Evolutionary conservation across 2,888 invertebrate species (phyloP).

Genomic region (Patella pellucida): DNA sequence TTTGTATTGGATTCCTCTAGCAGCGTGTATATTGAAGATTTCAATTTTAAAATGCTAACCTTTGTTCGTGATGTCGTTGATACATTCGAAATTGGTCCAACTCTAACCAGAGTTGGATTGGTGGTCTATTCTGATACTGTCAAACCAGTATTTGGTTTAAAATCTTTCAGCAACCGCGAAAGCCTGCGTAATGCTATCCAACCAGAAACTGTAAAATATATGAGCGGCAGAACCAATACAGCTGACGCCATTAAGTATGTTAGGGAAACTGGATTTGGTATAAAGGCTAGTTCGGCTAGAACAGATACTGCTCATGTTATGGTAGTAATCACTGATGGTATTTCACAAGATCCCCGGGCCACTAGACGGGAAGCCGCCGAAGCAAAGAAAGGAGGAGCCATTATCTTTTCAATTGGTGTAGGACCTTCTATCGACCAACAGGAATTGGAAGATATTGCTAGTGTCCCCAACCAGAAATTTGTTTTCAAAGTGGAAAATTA

Average conservation of each 20-base stretch:
- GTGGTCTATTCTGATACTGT: constrained; percentile 43
- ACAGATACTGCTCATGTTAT: constrained; percentile 51
- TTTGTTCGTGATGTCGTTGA: constrained; percentile 48
- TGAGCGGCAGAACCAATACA: constrained; percentile 47
- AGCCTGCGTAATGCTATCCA: constrained; percentile 21
- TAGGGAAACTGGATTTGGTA: constrained; percentile 41
- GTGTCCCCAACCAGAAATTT: constrained; percentile 46
- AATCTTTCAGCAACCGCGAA: neutral
- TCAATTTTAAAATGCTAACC: constrained; percentile 43
- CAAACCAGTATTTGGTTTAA: constrained; percentile 24
- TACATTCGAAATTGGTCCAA: constrained; percentile 43
- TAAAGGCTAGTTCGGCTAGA: constrained; percentile 28
- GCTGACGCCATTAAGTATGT: constrained; percentile 45
- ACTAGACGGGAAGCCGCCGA: constrained; percentile 49
- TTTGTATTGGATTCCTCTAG: constrained; percentile 52
- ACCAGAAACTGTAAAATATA: constrained; percentile 23
- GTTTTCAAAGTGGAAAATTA: constrained; percentile 56
- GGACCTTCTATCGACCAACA: constrained; percentile 46
- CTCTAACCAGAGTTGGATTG: constrained; percentile 46
- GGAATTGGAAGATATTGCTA: constrained; percentile 55
- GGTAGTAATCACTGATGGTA: constrained; percentile 62
- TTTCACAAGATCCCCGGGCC: constrained; percentile 45
- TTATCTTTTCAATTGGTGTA: constrained; percentile 60
- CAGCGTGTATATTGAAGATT: constrained; percentile 55
- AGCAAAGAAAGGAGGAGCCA: constrained; percentile 47